These are phyloP conservation scores for Falcaria lacertinaria DNA, from an alignment of 2,888 invertebrate genomes.

Conservation along the genomic window DNA sequence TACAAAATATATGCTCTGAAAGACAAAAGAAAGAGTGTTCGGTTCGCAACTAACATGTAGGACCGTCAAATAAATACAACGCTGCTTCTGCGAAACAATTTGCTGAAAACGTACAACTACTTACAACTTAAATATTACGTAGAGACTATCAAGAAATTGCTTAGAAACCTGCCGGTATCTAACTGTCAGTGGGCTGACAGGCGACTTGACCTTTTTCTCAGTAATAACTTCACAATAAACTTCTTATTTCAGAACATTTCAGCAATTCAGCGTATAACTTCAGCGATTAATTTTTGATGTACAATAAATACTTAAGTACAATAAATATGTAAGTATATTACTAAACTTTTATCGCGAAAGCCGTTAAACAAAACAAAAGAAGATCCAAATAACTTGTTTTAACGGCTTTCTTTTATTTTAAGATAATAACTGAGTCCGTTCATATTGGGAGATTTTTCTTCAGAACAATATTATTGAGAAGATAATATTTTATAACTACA, in stretches of 20 bases:
- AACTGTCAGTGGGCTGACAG: not conserved
- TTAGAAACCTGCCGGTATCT: not conserved
- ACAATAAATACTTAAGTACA: not conserved
- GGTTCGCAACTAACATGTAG: too few species aligned
- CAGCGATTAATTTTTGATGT: not conserved
- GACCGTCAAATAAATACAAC: too few species aligned
- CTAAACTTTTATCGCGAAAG: constrained; percentile 8
- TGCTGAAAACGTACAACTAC: too few species aligned
- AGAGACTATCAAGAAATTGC: too few species aligned
- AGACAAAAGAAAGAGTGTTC: too few species aligned
- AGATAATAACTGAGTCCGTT: not conserved
- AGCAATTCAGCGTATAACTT: not conserved
- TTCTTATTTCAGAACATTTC: not conserved
- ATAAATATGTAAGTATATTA: constrained; percentile 1
- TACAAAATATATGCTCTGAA: too few species aligned
- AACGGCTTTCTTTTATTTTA: constrained; percentile 9
- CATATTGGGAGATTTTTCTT: not conserved
- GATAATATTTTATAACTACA: not conserved
- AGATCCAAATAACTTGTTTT: constrained; percentile 7
- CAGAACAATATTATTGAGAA: not conserved
- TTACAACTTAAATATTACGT: too few species aligned
- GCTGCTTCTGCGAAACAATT: too few species aligned
- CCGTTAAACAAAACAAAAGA: constrained; percentile 8
- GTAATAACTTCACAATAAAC: not conserved
- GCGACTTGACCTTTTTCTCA: not conserved